Conservation (phyloP, 1,140 invertebrate genomes). For the Goniozus legneri region DNA sequence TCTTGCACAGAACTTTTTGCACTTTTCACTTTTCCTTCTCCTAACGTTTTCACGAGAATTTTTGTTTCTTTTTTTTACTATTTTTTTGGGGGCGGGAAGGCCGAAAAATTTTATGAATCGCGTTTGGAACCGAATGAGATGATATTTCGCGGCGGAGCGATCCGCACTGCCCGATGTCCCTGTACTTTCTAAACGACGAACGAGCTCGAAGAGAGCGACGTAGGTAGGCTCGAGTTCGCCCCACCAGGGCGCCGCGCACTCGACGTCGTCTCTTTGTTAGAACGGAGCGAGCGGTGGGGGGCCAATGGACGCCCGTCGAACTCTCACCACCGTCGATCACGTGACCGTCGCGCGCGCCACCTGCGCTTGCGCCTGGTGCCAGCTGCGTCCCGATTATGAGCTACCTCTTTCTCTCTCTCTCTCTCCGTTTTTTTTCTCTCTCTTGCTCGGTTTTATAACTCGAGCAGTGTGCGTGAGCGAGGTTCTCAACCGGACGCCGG, state of each 20-base stretch:
- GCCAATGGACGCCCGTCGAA: neutral
- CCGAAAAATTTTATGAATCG: too few relatives aligned
- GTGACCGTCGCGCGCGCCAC: constrained; percentile 12
- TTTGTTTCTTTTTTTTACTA: neutral
- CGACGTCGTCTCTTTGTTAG: constrained; percentile 49
- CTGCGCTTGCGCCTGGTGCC: constrained; percentile 23
- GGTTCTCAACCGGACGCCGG: too few relatives aligned
- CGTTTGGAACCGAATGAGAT: too few relatives aligned
- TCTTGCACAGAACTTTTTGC: neutral
- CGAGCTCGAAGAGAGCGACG: constrained; percentile 41
- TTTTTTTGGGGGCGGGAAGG: too few relatives aligned
- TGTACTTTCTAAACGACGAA: constrained; percentile 34
- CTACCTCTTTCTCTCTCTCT: neutral
- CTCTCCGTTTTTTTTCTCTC: neutral
- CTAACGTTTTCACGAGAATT: neutral
- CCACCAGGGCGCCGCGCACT: too few relatives aligned
- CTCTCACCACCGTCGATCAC: constrained; percentile 6
- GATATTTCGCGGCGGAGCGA: neutral
- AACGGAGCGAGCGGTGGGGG: constrained; percentile 8
- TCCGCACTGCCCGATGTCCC: constrained; percentile 13
- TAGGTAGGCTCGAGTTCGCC: constrained; percentile 26
- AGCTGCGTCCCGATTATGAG: constrained; percentile 33
- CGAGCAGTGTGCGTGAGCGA: too few relatives aligned
- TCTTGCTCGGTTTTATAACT: too few relatives aligned
- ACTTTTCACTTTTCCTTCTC: neutral